Conservation (phyloP, 37 sponge, comb jelly and placozoan genomes). For the Dysidea cf. avara region DNA sequence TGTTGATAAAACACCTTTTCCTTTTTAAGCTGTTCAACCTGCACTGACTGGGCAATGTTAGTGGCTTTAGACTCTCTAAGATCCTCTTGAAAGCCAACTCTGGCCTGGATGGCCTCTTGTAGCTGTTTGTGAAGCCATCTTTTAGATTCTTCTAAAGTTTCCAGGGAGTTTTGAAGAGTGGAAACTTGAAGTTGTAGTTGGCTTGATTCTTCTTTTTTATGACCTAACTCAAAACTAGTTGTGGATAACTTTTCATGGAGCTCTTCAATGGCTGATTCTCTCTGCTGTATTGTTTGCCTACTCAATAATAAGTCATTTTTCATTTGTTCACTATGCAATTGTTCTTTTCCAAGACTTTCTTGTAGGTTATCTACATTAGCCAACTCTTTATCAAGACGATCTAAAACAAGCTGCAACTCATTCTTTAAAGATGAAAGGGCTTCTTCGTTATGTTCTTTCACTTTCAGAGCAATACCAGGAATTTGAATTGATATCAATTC, state of each 20-base stretch:
- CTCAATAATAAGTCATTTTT: conserved; percentile 6
- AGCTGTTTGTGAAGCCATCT: conserved; percentile 66
- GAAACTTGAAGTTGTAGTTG: conserved; percentile 8
- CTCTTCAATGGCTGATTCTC: conserved; percentile 12
- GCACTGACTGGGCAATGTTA: conserved; percentile 53
- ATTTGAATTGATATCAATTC: conserved; percentile 3
- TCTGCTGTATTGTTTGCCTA: background rate
- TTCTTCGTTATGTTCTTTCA: too few relatives aligned
- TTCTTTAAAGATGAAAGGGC: too few relatives aligned
- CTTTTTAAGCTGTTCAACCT: conserved; percentile 47
- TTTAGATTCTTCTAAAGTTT: conserved; percentile 50
- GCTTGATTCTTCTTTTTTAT: conserved; percentile 24
- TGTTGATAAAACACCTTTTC: conserved; percentile 52
- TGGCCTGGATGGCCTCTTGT: conserved; percentile 39
- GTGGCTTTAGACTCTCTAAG: conserved; percentile 44
- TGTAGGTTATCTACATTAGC: too few relatives aligned
- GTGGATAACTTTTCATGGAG: conserved; percentile 11
- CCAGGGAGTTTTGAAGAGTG: conserved; percentile 31
- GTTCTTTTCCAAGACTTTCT: conserved; percentile 12
- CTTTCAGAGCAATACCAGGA: conserved; percentile 2
- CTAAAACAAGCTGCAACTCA: too few relatives aligned
- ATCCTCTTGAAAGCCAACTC: conserved; percentile 53
- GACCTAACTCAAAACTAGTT: conserved; percentile 4
- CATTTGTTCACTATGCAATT: conserved; percentile 7
- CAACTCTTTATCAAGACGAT: too few relatives aligned